These are phyloP conservation scores for Ichneumon xanthorius DNA, from an alignment of 2,888 invertebrate species.

Conservation along the genomic window DNA sequence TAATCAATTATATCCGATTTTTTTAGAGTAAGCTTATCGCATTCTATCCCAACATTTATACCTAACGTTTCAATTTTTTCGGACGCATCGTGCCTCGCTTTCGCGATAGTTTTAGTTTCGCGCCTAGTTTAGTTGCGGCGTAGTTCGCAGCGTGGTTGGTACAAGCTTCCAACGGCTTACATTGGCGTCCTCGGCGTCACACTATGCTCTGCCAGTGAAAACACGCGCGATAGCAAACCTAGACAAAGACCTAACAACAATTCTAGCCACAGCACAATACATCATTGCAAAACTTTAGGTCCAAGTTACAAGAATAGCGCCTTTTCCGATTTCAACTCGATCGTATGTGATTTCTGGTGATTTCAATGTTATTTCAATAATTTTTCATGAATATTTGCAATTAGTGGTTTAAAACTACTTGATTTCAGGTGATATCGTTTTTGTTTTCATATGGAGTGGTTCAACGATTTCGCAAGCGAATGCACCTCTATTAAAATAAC, in stretches of 20 bases:
- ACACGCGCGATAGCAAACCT: no score
- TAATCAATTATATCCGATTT: neutral
- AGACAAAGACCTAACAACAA: no score
- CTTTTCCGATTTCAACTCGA: neutral
- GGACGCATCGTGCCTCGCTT: slow-evolving; percentile 31
- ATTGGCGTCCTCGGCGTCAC: no score
- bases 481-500: neutral
- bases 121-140: no score
- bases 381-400: neutral
- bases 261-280: no score
- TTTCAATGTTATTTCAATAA: neutral
- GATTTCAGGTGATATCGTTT: neutral
- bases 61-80: slow-evolving; percentile 23
- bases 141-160: no score
- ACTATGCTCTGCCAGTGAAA: no score
- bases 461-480: neutral
- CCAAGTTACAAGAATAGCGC: no score
- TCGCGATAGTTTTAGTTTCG: slow-evolving; percentile 4
- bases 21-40: slow-evolving; percentile 21
- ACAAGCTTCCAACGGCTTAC: no score
- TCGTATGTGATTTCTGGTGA: neutral
- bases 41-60: slow-evolving; percentile 21
- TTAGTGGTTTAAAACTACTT: neutral
- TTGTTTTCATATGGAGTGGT: neutral
- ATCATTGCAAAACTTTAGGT: no score